Conservation (phyloP, 2,888 invertebrate species). For the Nephrotoma appendiculata region DNA sequence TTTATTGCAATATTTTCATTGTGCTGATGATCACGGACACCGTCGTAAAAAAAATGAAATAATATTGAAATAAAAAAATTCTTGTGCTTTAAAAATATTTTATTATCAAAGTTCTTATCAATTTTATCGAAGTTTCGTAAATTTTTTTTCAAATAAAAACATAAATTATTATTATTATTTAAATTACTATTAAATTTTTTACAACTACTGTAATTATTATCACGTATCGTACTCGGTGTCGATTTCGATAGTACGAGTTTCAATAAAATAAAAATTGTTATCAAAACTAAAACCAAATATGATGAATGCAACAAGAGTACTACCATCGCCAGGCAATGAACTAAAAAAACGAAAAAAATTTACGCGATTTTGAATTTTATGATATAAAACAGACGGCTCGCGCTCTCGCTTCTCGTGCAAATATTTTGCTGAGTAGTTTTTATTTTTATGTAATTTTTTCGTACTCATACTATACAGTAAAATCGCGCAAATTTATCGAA, state of each 20-base stretch:
- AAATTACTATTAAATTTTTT: not conserved
- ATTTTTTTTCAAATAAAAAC: not conserved
- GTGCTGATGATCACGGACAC: not conserved
- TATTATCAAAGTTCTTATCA: not conserved
- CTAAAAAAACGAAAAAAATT: not conserved
- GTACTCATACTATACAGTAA: not conserved
- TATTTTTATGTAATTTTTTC: not conserved
- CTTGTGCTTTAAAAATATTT: not conserved
- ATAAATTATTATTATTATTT: not conserved
- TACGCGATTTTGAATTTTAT: not conserved
- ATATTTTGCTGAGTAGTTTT: not conserved
- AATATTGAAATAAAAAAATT: not conserved
- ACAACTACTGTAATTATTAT: not conserved
- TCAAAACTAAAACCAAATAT: not conserved
- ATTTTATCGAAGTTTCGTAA: not conserved
- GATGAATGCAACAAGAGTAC: not conserved
- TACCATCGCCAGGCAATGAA: conserved; percentile 1
- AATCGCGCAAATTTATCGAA: not conserved
- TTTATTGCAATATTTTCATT: not conserved
- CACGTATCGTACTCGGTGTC: not conserved
- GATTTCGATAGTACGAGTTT: not conserved
- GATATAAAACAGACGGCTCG: not conserved
- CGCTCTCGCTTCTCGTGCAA: not conserved
- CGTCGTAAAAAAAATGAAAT: not conserved
- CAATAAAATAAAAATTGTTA: not conserved